Conservation (phyloP, 1,140 invertebrate species). For the Megalopta genalis region DNA sequence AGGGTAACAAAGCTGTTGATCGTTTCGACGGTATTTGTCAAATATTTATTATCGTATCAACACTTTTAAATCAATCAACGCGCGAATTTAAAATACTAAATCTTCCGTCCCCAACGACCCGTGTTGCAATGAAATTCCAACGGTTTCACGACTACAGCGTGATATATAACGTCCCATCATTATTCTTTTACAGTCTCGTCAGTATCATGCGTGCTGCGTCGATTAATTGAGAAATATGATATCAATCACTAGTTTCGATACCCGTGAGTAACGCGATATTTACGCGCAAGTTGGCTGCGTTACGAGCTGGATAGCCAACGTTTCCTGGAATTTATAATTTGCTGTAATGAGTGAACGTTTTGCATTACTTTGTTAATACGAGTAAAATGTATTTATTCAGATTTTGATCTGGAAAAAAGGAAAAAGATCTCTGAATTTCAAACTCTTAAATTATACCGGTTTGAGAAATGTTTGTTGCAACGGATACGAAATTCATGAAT, state of each 20-base stretch:
- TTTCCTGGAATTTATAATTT: background rate
- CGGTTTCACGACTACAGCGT: background rate
- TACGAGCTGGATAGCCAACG: too few relatives aligned
- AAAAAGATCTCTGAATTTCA: too few relatives aligned
- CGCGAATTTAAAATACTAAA: background rate
- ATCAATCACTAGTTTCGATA: background rate
- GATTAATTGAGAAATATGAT: slow-evolving; percentile 30
- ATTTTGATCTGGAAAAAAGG: too few relatives aligned
- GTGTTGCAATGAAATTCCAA: background rate
- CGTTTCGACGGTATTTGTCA: background rate
- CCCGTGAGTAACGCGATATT: slow-evolving; percentile 5
- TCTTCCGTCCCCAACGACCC: background rate
- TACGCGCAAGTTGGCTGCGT: background rate
- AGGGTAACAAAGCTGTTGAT: too few relatives aligned
- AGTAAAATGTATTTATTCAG: too few relatives aligned
- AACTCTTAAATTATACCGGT: too few relatives aligned
- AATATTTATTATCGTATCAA: background rate
- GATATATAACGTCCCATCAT: background rate
- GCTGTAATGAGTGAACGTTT: too few relatives aligned
- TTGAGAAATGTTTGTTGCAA: too few relatives aligned
- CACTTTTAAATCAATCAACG: background rate
- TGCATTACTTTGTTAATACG: too few relatives aligned
- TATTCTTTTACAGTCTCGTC: background rate
- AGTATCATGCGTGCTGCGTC: too few relatives aligned
- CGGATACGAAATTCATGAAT: too few relatives aligned